Conservation (phyloP, 2,113 vertebrate species). For the Hydrochoerus hydrochaeris region DNA sequence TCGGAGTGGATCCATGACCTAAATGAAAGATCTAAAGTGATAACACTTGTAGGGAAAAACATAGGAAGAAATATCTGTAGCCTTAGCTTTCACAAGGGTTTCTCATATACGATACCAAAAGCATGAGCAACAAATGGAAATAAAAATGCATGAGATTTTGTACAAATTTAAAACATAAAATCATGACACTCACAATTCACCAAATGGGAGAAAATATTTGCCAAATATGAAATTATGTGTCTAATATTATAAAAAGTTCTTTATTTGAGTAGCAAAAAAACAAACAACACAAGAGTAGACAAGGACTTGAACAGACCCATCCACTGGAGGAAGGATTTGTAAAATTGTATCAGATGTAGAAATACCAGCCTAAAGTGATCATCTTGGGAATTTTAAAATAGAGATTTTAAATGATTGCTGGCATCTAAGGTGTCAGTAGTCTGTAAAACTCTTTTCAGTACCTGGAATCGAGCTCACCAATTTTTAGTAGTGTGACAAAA, state of each 20-base stretch:
- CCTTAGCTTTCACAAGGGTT: not conserved
- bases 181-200: not conserved
- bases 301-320: not conserved
- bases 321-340: not conserved
- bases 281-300: not conserved
- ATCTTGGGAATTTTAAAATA: not conserved
- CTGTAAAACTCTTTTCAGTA: no score
- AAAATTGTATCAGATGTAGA: not conserved
- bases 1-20: not conserved
- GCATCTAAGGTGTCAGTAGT: not conserved
- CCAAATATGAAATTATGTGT: not conserved
- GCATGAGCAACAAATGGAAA: not conserved
- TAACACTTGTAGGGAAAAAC: not conserved
- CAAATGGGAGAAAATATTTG: not conserved
- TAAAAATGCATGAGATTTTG: not conserved
- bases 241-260: not conserved
- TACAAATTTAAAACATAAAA: not conserved
- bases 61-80: not conserved
- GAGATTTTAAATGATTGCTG: not conserved
- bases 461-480: no score
- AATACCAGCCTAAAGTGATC: not conserved
- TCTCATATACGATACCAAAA: not conserved
- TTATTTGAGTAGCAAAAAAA: not conserved
- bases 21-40: not conserved
- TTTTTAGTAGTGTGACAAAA: not conserved